Conservation (phyloP, 1,140 invertebrate genomes). For the Caligus rogercresseyi region DNA sequence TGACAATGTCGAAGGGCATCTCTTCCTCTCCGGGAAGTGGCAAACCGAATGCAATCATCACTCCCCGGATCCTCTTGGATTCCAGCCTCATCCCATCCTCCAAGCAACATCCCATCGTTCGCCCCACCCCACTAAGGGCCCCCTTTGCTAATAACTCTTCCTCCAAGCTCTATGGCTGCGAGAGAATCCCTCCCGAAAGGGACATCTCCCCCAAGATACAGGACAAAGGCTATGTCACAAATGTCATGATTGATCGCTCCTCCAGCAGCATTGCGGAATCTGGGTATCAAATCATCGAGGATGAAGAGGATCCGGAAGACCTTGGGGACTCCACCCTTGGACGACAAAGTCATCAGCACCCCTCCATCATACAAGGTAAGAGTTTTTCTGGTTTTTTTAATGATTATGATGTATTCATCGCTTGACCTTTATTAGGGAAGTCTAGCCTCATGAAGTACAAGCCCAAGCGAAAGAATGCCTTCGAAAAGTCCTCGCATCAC, state of each 20-base stretch:
- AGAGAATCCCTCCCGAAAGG: background rate
- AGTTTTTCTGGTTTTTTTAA: too few relatives aligned
- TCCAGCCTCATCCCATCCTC: background rate
- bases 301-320: conserved; percentile 3
- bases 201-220: conserved; percentile 1
- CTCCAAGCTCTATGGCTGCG: background rate
- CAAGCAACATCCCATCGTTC: background rate
- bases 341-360: background rate
- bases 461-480: background rate
- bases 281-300: conserved; percentile 12
- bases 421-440: background rate
- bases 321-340: background rate
- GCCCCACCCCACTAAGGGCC: background rate
- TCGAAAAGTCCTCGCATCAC: background rate
- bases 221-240: background rate
- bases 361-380: background rate
- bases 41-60: background rate
- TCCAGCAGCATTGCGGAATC: background rate
- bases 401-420: too few relatives aligned
- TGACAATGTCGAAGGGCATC: too few relatives aligned
- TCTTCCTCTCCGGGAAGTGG: too few relatives aligned
- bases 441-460: background rate
- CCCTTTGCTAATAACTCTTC: background rate
- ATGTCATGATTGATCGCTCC: background rate
- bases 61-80: background rate